These are phyloP conservation scores for Stictocephala bisonia DNA, from an alignment of 2,888 invertebrate genomes.

Conservation along the genomic window DNA sequence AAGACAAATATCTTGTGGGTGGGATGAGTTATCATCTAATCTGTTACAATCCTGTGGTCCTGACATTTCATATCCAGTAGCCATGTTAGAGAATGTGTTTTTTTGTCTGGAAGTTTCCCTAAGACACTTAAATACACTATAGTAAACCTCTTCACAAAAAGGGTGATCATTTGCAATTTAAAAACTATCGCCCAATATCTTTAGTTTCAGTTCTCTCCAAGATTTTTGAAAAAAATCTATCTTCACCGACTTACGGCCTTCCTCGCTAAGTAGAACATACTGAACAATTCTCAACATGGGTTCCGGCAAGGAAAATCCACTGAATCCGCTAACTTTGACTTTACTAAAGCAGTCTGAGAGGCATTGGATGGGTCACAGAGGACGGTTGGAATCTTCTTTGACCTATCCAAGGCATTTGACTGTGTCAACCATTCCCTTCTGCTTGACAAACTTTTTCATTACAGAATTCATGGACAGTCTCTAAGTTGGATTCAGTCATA, in stretches of 20 bases:
- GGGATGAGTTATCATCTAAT: background rate
- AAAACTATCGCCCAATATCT: slow-evolving; percentile 21
- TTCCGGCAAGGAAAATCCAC: slow-evolving; percentile 16
- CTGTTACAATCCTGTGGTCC: background rate
- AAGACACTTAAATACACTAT: background rate
- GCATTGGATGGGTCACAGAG: slow-evolving; percentile 27
- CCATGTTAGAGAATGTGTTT: too few species aligned
- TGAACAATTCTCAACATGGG: background rate
- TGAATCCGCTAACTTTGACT: slow-evolving; percentile 9
- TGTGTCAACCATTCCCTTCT: slow-evolving; percentile 2
- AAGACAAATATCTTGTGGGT: background rate
- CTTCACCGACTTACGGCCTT: background rate
- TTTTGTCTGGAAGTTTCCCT: background rate
- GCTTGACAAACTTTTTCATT: slow-evolving; percentile 6
- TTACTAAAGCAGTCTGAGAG: slow-evolving; percentile 15
- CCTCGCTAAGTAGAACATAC: background rate
- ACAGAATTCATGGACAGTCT: background rate
- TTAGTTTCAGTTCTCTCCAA: slow-evolving; percentile 19
- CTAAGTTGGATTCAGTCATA: background rate
- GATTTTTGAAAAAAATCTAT: slow-evolving; percentile 27
- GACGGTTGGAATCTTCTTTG: slow-evolving; percentile 2
- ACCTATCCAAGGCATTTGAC: slow-evolving; percentile 28
- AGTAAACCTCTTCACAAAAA: slow-evolving; percentile 21
- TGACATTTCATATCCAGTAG: too few species aligned
- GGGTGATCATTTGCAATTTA: background rate